Evolutionary conservation across 2,888 invertebrate species (phyloP).

Genomic region (Coleophora flavipennella): DNA sequence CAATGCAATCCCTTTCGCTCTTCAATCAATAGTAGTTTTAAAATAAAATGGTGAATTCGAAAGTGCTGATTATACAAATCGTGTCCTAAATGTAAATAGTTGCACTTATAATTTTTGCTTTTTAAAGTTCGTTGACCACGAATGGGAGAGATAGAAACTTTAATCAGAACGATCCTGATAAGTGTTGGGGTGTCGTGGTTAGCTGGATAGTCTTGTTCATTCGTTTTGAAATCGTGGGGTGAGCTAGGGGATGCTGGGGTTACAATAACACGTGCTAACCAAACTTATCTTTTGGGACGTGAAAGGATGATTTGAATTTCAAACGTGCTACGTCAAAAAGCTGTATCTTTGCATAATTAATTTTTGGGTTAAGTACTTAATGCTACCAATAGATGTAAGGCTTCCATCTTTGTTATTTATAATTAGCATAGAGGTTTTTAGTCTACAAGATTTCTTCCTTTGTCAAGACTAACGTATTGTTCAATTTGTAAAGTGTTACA

Average conservation of each 20-base stretch:
- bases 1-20: conserved; percentile 16
- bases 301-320: conserved; percentile 21
- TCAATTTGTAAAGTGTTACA: conserved; percentile 1
- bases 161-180: conserved; percentile 34
- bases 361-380: neutral
- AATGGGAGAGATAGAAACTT: conserved; percentile 36
- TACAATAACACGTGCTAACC: conserved; percentile 33
- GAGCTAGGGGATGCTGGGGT: conserved; percentile 20
- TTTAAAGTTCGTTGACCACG: conserved; percentile 24
- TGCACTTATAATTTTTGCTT: conserved; percentile 9
- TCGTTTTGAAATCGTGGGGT: conserved; percentile 33
- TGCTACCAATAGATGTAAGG: no score
- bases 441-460: no score
- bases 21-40: conserved; percentile 6
- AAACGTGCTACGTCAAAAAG: neutral
- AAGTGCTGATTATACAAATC: conserved; percentile 5
- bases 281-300: conserved; percentile 29
- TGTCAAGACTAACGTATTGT: no score
- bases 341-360: neutral
- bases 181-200: conserved; percentile 28
- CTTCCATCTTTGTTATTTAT: no score
- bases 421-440: no score
- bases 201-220: conserved; percentile 22
- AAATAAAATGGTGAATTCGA: conserved; percentile 9
- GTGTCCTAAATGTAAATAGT: neutral